Conservation (phyloP, 2,797 vertebrate species). For the Benthosema pterotum region DNA sequence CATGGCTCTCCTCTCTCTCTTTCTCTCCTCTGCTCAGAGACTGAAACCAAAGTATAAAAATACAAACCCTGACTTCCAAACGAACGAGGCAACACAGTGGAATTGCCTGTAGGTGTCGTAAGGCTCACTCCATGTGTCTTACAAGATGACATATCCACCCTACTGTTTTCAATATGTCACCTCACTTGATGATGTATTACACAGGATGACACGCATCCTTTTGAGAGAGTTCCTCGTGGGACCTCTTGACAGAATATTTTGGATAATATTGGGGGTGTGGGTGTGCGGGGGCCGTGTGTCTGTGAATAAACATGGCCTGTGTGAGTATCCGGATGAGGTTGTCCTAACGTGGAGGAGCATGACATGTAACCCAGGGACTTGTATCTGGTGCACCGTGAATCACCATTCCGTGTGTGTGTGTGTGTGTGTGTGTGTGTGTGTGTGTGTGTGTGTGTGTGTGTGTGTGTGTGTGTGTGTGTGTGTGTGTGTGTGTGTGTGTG, state of each 20-base stretch:
- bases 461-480: too few species aligned
- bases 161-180: conserved; percentile 42
- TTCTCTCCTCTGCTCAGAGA: not conserved
- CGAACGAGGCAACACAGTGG: conserved; percentile 22
- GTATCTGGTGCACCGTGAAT: too few species aligned
- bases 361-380: too few species aligned
- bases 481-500: too few species aligned
- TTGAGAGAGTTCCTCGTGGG: conserved; percentile 23
- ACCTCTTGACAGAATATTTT: conserved; percentile 29
- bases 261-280: conserved; percentile 3
- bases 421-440: too few species aligned
- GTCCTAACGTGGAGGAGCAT: too few species aligned
- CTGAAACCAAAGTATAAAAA: too few species aligned
- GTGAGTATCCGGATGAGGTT: too few species aligned
- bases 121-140: conserved; percentile 22
- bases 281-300: too few species aligned
- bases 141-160: conserved; percentile 33
- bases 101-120: conserved; percentile 43
- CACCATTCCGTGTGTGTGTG: too few species aligned
- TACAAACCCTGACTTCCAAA: not conserved
- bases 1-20: not conserved
- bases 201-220: conserved; percentile 18
- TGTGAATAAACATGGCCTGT: too few species aligned
- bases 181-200: conserved; percentile 35
- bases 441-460: too few species aligned